Base-by-base conservation (phyloP, 2,797 vertebrate genomes). In the Hoplostethus atlanticus region DNA sequence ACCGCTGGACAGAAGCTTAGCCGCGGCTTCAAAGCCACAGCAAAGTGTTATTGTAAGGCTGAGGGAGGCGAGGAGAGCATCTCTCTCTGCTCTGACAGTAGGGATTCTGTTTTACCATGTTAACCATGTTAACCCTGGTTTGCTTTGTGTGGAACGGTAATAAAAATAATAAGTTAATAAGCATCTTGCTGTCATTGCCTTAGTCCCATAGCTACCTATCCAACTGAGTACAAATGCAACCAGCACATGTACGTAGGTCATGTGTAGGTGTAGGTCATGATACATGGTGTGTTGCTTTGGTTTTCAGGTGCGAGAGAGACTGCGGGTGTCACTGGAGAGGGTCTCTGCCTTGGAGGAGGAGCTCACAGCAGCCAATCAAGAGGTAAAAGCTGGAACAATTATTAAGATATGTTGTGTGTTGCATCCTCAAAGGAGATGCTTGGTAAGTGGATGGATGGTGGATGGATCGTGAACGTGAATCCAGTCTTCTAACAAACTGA, bases 331-430 rank as follows among this genome's bases (percentile, higher is more conserved):
- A 77, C 95, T 99, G 91, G 98, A 99, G 95, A 97, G 98, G 94
- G 98, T 99, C 84, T 97, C 97, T 48, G 97, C 94, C 85, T 95
- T 99, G 95, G 98, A 99, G 96, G 98, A 99, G 95, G 98, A 99
- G 94, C 95, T 99, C 83, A 93, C 97, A 81, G 97, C 95, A 94
- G 95, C 97, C 95, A 99, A 98, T 95, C 96, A 99, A 94, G 98
- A 99, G 98, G 98, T 99, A 94, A 96, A 86, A 87, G 4, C 42
- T 28, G 17, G 13, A 36, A 31, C 6, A 42, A 1, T 2, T 44
- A 1, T 13, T 52, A 3, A 30, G 8, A 1, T 25, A 53, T 8
- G 46, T 34, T 21, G 21, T 7, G 2, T 36, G 10, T 42, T 50
- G 30, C 21, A 40, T 57, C 56, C 12, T 65, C 17, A 68, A 21